Conservation (phyloP, 2,113 vertebrate species). For the Tylochromis polylepis region DNA sequence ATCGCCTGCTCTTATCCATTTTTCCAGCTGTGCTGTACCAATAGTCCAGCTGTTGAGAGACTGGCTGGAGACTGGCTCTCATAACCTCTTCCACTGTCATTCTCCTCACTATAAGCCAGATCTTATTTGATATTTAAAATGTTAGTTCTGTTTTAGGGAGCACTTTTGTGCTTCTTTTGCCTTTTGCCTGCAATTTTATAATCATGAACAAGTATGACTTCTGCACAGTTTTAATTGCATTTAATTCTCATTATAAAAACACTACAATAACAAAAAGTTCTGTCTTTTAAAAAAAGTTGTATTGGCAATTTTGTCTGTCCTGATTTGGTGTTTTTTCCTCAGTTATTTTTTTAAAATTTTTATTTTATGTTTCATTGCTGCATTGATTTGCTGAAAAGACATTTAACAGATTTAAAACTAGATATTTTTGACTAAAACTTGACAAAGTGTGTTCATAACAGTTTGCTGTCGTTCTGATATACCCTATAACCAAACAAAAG, state of each 20-base stretch:
- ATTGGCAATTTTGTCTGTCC: neutral
- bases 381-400: neutral
- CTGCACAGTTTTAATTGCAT: neutral
- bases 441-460: neutral
- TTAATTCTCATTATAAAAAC: neutral
- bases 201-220: neutral
- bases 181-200: neutral
- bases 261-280: neutral
- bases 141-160: neutral
- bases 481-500: neutral
- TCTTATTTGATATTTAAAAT: neutral
- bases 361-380: neutral
- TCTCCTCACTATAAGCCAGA: neutral
- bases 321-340: neutral
- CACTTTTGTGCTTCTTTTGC: neutral
- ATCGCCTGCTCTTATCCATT: neutral
- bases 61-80: conserved; percentile 57
- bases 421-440: neutral
- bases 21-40: neutral
- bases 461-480: neutral
- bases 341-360: neutral
- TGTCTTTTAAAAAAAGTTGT: neutral
- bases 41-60: conserved; percentile 49
- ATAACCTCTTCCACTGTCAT: neutral
- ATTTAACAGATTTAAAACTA: neutral